phyloP scores from a whole-genome alignment of 2,797 vertebrate genomes.

The Falco biarmicus region DNA sequence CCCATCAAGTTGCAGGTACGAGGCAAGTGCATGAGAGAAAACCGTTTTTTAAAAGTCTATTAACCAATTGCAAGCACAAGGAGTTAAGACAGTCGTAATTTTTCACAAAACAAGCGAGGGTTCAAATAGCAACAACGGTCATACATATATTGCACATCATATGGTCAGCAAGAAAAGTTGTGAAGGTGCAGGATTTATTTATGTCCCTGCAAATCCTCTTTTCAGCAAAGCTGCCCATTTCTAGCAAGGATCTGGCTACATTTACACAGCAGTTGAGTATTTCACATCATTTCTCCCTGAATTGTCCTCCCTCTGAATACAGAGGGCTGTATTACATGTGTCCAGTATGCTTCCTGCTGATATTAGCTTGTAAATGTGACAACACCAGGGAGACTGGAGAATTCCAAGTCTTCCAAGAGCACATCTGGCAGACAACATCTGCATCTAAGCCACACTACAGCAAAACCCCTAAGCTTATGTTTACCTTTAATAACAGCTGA shows the following conservation, averaged over 20 bases:
- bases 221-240: not conserved
- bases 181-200: not conserved
- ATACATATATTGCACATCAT: not conserved
- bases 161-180: not conserved
- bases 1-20: not conserved
- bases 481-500: not conserved
- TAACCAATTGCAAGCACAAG: not conserved
- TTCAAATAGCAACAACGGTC: not conserved
- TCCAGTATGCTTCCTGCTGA: not conserved
- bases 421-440: not conserved
- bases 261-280: not conserved
- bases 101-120: not conserved
- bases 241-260: not conserved
- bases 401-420: not conserved
- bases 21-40: not conserved
- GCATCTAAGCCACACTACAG: slow-evolving; percentile 12
- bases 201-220: not conserved
- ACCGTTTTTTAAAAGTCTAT: not conserved
- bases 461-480: not conserved
- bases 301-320: not conserved
- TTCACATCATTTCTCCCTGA: not conserved
- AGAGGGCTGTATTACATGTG: not conserved
- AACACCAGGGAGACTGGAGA: not conserved
- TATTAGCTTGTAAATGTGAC: slow-evolving; percentile 23
- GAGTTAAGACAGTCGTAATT: not conserved